Percentiles rank a stretch among this genome's conserved stretches.
phyloP scores from a whole-genome alignment of 2,888 invertebrate species.

The Flabesymbios commensalis region DNA sequence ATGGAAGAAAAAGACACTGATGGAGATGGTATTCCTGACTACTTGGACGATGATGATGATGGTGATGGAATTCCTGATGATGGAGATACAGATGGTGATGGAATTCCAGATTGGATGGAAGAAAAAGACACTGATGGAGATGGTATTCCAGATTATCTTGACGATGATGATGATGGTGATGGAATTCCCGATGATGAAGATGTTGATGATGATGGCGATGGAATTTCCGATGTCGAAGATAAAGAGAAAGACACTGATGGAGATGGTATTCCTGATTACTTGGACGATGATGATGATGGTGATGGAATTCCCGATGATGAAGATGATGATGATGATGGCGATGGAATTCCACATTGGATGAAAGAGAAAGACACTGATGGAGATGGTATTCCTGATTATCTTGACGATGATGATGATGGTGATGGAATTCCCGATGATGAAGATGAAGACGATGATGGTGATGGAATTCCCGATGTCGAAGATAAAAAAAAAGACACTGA shows the following conservation, averaged over 20 bases:
- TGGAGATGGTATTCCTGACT: slow-evolving; percentile 30
- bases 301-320: slow-evolving; percentile 52
- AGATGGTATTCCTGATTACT: slow-evolving; percentile 33
- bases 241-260: slow-evolving; percentile 29
- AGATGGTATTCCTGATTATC: slow-evolving; percentile 52
- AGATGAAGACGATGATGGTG: slow-evolving; percentile 41
- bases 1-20: slow-evolving; percentile 35
- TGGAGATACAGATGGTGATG: slow-evolving; percentile 42
- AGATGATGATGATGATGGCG: slow-evolving; percentile 38
- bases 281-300: slow-evolving; percentile 41
- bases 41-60: slow-evolving; percentile 27
- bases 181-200: slow-evolving; percentile 25
- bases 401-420: slow-evolving; percentile 43
- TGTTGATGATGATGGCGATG: slow-evolving; percentile 25
- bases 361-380: slow-evolving; percentile 42
- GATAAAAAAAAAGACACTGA: slow-evolving; percentile 23
- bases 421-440: slow-evolving; percentile 50
- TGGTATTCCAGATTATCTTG: slow-evolving; percentile 40
- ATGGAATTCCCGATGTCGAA: slow-evolving; percentile 31
- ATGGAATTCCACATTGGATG: slow-evolving; percentile 40
- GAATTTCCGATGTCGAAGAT: slow-evolving; percentile 35
- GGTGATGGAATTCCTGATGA: slow-evolving; percentile 47
- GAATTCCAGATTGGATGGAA: slow-evolving; percentile 37
- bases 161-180: slow-evolving; percentile 34
- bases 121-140: slow-evolving; percentile 42